Conservation (phyloP, 2,113 vertebrate species). For the Oxyura jamaicensis region DNA sequence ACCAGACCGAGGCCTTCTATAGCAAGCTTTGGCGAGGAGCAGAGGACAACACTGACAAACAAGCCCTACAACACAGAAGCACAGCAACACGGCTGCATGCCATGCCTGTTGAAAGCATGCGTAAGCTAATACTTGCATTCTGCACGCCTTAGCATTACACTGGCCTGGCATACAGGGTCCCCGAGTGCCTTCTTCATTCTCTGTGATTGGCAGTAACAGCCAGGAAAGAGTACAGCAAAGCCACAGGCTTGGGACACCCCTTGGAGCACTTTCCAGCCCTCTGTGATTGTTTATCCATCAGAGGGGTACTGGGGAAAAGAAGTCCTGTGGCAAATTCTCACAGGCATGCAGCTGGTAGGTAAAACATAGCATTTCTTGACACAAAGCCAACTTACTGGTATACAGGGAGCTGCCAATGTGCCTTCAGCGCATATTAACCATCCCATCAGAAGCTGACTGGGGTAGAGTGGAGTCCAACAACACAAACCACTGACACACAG, state of each 20-base stretch:
- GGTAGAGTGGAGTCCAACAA: not conserved
- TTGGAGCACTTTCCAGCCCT: not conserved
- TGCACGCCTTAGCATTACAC: not conserved
- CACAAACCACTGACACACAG: not conserved
- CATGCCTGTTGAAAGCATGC: not conserved
- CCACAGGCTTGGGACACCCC: not conserved
- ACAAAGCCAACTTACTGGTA: not conserved
- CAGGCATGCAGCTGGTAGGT: not conserved
- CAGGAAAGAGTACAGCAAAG: slow-evolving; percentile 7
- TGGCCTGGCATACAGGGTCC: not conserved
- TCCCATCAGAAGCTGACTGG: not conserved
- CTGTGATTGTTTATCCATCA: not conserved
- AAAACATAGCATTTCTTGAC: not conserved
- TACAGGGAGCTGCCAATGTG: not conserved
- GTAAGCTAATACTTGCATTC: slow-evolving; percentile 35
- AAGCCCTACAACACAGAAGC: not conserved
- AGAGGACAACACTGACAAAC: not conserved
- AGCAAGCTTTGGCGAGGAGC: not conserved
- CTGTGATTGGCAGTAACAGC: slow-evolving; percentile 57
- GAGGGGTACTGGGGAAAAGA: not conserved
- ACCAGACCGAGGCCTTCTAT: not conserved
- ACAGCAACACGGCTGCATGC: not conserved
- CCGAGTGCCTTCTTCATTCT: not conserved
- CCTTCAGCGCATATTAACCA: accelerated
- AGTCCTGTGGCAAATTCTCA: not conserved